Base-by-base conservation (phyloP, 2,797 vertebrate genomes). In the Gymnothorax javanicus region DNA sequence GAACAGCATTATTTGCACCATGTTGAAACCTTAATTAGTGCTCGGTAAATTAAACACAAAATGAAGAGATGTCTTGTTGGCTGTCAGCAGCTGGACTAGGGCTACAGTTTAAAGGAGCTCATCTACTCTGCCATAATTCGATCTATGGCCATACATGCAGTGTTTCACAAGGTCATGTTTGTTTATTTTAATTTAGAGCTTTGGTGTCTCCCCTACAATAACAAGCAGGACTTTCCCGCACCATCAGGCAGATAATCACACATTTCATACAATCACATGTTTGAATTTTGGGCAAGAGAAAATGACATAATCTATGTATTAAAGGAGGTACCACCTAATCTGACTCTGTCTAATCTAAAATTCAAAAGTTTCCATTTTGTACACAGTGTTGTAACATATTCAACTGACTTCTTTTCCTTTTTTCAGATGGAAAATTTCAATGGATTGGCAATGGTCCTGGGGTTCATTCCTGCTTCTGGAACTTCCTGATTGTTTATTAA, bases 271-370 rank as follows among this genome's bases (percentile, higher is more conserved):
- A 54, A 54, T 54, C 52, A 56, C 1, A 50, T n/a, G 77, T 56
- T 81, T 11, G 17, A 7, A 33, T 77, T 20, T 56, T n/a, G 20
- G 43, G 52, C 75, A 52, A 52, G 52, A 81, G 77, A 52, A 81
- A 81, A 81, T 81, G 50, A 81, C 77, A 81, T 23, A 81, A 81
- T 81, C 77, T 20, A 20, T 81, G 20, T 56, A n/a, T 81, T 81
- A 81, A 56, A 20, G 7, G 23, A n/a, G 77, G 11, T n/a, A n/a
- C 17, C 77, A 56, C 75, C 13, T 23, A n/a, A 20, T 23, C 77
- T 43, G 33, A 43, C 33, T 56, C 77, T 54, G n/a, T 81, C 50
- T 7, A 23, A 81, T 81, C 33, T 56, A 52, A 25, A 23, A 69
- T 25, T 23, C 25, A 69, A 25, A 7, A 69, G 64, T 69, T 23